These are phyloP conservation scores for Ambastaia sidthimunki DNA, from an alignment of 2,797 vertebrate genomes.

Conservation along the genomic window DNA sequence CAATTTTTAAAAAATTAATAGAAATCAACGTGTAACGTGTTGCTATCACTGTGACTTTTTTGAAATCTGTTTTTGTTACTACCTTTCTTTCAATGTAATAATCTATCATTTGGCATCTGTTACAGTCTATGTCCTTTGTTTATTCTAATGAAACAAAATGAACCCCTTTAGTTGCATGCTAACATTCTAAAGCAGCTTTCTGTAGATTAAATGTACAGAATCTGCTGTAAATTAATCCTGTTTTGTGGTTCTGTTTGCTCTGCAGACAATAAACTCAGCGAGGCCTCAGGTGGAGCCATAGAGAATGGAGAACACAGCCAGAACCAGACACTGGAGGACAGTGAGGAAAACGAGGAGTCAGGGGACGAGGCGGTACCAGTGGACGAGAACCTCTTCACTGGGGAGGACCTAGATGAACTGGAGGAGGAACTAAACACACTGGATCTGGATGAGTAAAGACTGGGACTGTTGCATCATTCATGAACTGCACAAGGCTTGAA, in stretches of 20 bases:
- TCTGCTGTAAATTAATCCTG: no score
- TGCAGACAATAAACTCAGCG: constrained; percentile 89
- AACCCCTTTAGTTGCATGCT: no score
- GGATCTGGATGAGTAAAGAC: constrained; percentile 87
- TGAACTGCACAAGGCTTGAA: constrained; percentile 54
- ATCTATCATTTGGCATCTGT: no score
- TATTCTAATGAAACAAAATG: neutral
- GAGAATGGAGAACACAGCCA: constrained; percentile 83
- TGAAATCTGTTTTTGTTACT: no score
- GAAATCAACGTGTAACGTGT: no score
- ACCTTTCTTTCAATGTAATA: no score
- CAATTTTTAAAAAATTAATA: no score
- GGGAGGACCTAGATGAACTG: constrained; percentile 96
- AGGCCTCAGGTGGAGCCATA: constrained; percentile 89
- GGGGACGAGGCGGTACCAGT: constrained; percentile 94
- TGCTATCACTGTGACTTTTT: no score
- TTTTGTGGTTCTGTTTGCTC: constrained; percentile 37
- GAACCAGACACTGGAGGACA: constrained; percentile 69
- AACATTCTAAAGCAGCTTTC: no score
- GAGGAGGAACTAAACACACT: constrained; percentile 97
- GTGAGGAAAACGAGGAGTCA: constrained; percentile 74
- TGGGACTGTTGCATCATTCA: constrained; percentile 54
- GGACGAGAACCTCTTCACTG: constrained; percentile 98
- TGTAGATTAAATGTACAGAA: no score
- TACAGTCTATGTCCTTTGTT: no score